A percentile compares a stretch with the other conserved stretches of the same genome.
phyloP scores from a whole-genome alignment of 2,113 vertebrate genomes.

The Ginglymostoma cirratum region DNA sequence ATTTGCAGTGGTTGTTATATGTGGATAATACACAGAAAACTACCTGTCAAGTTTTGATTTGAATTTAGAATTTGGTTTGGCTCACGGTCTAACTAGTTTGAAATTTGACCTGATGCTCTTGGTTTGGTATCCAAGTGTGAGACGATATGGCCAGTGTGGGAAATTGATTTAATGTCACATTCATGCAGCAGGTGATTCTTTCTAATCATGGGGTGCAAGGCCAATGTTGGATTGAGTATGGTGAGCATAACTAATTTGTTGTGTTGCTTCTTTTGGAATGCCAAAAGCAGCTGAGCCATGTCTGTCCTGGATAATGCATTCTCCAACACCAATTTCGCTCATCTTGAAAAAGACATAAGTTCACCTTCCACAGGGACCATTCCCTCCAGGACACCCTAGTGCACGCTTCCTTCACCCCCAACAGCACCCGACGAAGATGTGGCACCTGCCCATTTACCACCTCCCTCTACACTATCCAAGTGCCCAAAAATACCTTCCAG shows the following conservation, averaged over 20 bases:
- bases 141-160: not conserved
- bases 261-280: not conserved
- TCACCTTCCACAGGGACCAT: too few relatives aligned
- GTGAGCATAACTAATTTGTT: not conserved
- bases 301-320: not conserved
- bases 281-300: not conserved
- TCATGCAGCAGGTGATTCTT: not conserved
- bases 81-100: not conserved
- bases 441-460: too few relatives aligned
- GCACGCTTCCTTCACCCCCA: too few relatives aligned
- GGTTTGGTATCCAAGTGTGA: not conserved
- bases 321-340: not conserved
- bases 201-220: not conserved
- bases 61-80: not conserved
- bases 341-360: not conserved
- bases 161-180: not conserved
- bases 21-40: not conserved
- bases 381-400: too few relatives aligned
- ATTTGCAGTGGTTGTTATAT: not conserved
- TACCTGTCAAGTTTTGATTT: not conserved
- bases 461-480: too few relatives aligned
- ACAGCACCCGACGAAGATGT: too few relatives aligned
- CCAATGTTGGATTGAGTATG: too few relatives aligned
- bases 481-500: too few relatives aligned
- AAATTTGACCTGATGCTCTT: not conserved